Conservation (phyloP, 2,888 invertebrate species). For the Melanargia galathea region DNA sequence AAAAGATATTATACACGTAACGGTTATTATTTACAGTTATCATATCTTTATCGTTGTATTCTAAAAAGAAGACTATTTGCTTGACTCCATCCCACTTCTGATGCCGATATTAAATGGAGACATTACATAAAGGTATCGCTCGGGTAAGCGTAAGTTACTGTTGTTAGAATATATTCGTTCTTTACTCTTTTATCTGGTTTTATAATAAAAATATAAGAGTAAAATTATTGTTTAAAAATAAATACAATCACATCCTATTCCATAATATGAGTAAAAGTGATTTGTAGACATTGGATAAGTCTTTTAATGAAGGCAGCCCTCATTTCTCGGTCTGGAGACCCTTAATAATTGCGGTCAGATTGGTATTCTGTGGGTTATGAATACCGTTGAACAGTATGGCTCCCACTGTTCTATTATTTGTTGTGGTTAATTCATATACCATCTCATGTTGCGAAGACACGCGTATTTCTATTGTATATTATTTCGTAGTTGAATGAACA, state of each 20-base stretch:
- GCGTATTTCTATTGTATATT: neutral
- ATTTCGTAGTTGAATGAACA: too few species aligned
- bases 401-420: neutral
- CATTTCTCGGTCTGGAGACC: slow-evolving; percentile 31
- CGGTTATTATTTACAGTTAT: too few species aligned
- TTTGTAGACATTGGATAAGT: slow-evolving; percentile 20
- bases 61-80: too few species aligned
- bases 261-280: neutral
- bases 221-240: slow-evolving; percentile 4
- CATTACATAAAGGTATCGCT: too few species aligned
- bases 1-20: too few species aligned
- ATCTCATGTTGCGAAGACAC: neutral
- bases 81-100: too few species aligned
- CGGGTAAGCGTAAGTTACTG: too few species aligned
- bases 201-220: too few species aligned
- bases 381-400: slow-evolving; percentile 18
- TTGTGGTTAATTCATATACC: neutral
- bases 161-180: too few species aligned
- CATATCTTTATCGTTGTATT: too few species aligned
- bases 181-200: too few species aligned
- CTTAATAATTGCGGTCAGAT: slow-evolving; percentile 27
- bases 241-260: neutral
- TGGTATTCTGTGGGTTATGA: slow-evolving; percentile 23
- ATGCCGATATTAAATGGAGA: too few species aligned
- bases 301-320: slow-evolving; percentile 32